Base-by-base conservation (phyloP, 1,140 invertebrate species). In the Bombus waltoni region DNA sequence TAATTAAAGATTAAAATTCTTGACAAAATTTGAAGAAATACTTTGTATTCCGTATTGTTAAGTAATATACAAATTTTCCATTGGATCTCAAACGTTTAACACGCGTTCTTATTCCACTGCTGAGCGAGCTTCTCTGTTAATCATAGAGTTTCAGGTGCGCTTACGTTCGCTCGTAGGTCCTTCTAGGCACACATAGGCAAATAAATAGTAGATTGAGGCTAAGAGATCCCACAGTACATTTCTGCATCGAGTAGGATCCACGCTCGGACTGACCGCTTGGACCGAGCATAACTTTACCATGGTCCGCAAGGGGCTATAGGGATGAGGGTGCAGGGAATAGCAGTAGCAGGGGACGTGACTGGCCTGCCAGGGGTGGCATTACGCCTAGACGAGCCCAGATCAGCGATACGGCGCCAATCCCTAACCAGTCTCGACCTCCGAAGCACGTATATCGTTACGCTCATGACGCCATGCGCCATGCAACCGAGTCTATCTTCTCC, bases 371-470 rank as follows among this genome's bases (percentile, higher is more conserved):
- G 90, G 91, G 86, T 92, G 91, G 90, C 88, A 93, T 94, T 94
- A 93, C 91, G 89, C 77, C 90, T 91, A 93, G 93, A 93, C 90
- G 92, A 93, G 88, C 84, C 80, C 88, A 93, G 94, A 94, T 94
- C 93, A 94, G 91, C 92, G 93, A 91, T 94, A 94, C 92, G 92
- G 89, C 87, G 91, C 92, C 92, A 93, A 94, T 94, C 91, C 83
- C 93, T 93, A 93, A 90, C 92, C 92, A 91, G 88, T 79, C 88
- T 82, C 91, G 75, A 91, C 83, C 89, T 88, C 80, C 85, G 85
- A 89, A 90, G 92, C 93, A 94, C 92, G 93, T 94, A 94, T 93
- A 94, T 92, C 91, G 93, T 94, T 93, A 93, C 91, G 86, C 88
- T 93, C 89, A 93, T 91, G 90, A 93, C 91, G 90, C 91, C 92